Evolutionary conservation across 1,140 invertebrate species (phyloP), one percentile per base, ranked within the genome.

Genomic region (Agrilus planipennis): DNA sequence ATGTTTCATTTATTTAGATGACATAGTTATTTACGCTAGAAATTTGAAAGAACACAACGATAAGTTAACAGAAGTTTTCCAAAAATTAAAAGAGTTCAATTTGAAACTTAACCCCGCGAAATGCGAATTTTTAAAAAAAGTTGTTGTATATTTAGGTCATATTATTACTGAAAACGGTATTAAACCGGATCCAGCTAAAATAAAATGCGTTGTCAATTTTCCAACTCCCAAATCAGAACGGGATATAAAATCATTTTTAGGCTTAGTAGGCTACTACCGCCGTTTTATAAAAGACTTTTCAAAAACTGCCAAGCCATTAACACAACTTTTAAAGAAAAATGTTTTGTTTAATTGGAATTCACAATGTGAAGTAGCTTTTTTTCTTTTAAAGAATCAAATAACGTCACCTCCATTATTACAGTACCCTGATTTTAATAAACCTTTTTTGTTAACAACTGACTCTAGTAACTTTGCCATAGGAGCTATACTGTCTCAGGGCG

Each of bases 1-100:
- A 15, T 47, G 41, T 41, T 50, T 50, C 29, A 23, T 46, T 21
- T 45, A 48, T 41, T 20, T 43, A 17, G 46, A 45, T 15, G 34
- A 37, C 23, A 9, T 37, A 4, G 38, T 39, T 11, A 37, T 44
- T 32, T 44, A 39, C 28, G 37, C 14, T 17, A 44, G 34, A 16
- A 44, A 21, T 39, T 44, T 44, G 34, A n/a, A 22, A 22, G 34
- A 44, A 25, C 42, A 44, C 18, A 44, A 44, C 27, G 28, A 39
- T 32, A 44, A 37, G 31, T 40, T 44, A 39, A 16, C 23, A n/a
- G 34, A 44, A 32, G 31, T 34, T 31, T 29, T 44, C 10, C 12
- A 44, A 4, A 30, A 29, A 34, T 29, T 39, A 14, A 12, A 37
- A 22, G 11, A 40, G 23, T 27, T 44, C 1, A 44, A 44, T 32